Evolutionary conservation across 2,888 invertebrate genomes (phyloP).

Genomic region (Chironomus tentans): DNA sequence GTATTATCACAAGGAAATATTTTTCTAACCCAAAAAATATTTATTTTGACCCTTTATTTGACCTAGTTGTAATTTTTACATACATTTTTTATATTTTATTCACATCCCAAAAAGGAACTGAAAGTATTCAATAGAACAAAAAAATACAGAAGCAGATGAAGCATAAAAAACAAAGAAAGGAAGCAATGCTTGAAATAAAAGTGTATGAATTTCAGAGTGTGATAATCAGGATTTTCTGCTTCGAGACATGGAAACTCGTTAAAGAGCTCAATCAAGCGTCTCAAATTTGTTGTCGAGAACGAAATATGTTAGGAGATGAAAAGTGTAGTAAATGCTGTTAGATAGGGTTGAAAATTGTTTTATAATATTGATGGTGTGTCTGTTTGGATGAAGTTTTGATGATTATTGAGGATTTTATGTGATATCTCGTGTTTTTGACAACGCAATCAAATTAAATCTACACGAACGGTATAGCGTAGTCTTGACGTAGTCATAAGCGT

Average conservation of each 20-base stretch:
- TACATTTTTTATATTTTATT: background rate
- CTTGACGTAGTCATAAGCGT: no score
- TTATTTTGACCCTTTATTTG: background rate
- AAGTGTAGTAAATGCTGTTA: no score
- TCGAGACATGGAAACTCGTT: constrained; percentile 8
- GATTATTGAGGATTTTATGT: no score
- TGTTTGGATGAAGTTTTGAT: no score
- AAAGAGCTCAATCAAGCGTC: constrained; percentile 3
- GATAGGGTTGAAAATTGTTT: no score
- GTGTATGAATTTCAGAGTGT: background rate
- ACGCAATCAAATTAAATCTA: no score
- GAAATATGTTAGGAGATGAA: no score
- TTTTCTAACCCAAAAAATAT: no score
- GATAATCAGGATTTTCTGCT: constrained; percentile 12
- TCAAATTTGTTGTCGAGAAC: background rate
- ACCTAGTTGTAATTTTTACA: background rate
- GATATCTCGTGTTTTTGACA: no score
- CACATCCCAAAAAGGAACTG: background rate
- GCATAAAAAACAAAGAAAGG: background rate
- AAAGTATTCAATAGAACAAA: background rate
- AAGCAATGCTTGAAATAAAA: background rate
- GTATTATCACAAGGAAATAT: no score
- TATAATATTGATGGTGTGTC: no score
- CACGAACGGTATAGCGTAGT: no score
- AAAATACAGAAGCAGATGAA: background rate